Conservation (phyloP, 2,113 vertebrate species). For the Odontesthes bonariensis region DNA sequence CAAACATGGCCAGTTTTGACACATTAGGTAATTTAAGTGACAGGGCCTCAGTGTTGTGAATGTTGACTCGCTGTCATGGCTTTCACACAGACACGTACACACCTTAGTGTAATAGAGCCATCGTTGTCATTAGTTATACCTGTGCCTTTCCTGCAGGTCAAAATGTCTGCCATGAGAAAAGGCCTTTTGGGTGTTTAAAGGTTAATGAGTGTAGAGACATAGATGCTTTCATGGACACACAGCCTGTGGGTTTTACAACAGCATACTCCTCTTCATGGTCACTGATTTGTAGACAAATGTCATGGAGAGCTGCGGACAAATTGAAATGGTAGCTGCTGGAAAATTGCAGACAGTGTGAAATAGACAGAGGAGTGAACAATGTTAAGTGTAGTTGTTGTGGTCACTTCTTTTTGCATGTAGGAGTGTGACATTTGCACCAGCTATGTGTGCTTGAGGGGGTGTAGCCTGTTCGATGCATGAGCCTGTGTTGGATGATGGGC, state of each 20-base stretch:
- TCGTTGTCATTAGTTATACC: constrained; percentile 44
- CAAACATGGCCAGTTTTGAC: neutral
- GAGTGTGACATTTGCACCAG: constrained; percentile 33
- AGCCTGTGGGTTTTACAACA: constrained; percentile 48
- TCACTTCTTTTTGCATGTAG: constrained; percentile 32
- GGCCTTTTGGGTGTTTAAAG: constrained; percentile 57
- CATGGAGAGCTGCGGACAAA: constrained; percentile 43
- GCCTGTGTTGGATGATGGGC: constrained; percentile 12
- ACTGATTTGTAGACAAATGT: constrained; percentile 50
- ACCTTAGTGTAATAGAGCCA: constrained; percentile 16
- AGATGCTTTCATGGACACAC: constrained; percentile 28
- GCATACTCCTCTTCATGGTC: constrained; percentile 28
- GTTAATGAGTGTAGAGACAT: constrained; percentile 52
- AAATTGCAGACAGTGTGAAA: constrained; percentile 37
- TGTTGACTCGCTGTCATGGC: neutral
- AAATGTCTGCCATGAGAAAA: constrained; percentile 40
- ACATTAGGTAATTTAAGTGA: neutral
- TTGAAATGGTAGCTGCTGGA: constrained; percentile 49
- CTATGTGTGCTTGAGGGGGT: constrained; percentile 17
- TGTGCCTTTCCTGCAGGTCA: constrained; percentile 45
- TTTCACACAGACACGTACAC: constrained; percentile 7
- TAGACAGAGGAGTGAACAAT: constrained; percentile 26
- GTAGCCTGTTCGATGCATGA: constrained; percentile 33
- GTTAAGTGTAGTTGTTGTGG: constrained; percentile 29
- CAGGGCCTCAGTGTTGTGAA: neutral